Conservation (phyloP, 23 tunicate species). For the Styela clava region DNA sequence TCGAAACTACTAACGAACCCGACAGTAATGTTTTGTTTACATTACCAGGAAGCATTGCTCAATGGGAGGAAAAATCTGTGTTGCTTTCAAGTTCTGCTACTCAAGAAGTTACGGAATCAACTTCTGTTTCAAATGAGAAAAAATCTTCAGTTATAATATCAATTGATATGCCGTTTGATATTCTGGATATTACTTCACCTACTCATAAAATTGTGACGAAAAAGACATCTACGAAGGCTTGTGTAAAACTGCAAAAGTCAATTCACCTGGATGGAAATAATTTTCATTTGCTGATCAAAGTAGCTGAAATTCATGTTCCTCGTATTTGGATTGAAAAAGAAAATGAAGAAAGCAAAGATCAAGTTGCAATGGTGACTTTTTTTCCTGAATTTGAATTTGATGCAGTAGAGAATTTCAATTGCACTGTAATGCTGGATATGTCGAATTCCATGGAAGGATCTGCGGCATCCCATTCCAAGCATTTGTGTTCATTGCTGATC, state of each 20-base stretch:
- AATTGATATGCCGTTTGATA: slow-evolving; percentile 75
- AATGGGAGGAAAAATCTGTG: slow-evolving; percentile 13
- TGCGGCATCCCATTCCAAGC: slow-evolving; percentile 8
- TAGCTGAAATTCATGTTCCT: slow-evolving; percentile 89
- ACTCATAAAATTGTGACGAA: slow-evolving; percentile 50
- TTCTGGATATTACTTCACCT: slow-evolving; percentile 39
- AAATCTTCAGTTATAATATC: slow-evolving; percentile 40
- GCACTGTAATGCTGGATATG: slow-evolving; percentile 60
- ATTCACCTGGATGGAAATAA: slow-evolving; percentile 15
- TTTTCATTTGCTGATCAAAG: slow-evolving; percentile 32
- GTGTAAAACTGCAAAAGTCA: slow-evolving; percentile 40
- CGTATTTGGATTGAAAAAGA: slow-evolving; percentile 68
- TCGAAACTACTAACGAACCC: slow-evolving; percentile 12
- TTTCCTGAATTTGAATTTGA: slow-evolving; percentile 81
- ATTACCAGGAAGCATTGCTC: slow-evolving; percentile 6
- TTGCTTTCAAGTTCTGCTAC: slow-evolving; percentile 9
- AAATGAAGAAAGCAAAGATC: background rate
- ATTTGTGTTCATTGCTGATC: slow-evolving; percentile 41
- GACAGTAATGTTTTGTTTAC: slow-evolving; percentile 12
- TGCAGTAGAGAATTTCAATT: slow-evolving; percentile 36
- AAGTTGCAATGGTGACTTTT: slow-evolving; percentile 64
- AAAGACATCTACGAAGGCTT: slow-evolving; percentile 62
- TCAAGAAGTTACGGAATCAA: slow-evolving; percentile 1
- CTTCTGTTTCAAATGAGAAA: slow-evolving; percentile 5
- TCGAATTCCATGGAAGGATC: slow-evolving; percentile 48